Conservation (phyloP, 2,888 invertebrate species). For the Lepidocyrtoides sp. region DNA sequence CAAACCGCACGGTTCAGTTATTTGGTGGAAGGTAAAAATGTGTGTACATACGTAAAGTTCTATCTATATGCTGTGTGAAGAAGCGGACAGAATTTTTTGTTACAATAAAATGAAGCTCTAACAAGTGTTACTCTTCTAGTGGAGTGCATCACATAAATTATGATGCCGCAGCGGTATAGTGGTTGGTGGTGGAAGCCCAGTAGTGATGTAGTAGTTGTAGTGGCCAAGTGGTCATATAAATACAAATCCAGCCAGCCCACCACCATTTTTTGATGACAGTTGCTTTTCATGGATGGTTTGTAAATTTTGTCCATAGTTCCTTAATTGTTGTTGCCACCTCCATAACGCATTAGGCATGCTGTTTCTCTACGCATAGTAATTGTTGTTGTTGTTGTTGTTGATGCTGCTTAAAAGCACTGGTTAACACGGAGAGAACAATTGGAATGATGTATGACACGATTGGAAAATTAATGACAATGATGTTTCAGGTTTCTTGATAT, state of each 20-base stretch:
- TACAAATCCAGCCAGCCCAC: slow-evolving; percentile 40
- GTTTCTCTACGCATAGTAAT: no score
- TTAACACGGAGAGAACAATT: background rate
- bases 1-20: slow-evolving; percentile 67
- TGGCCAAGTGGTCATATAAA: slow-evolving; percentile 41
- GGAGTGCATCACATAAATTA: slow-evolving; percentile 59
- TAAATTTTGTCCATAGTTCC: slow-evolving; percentile 76
- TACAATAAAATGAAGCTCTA: slow-evolving; percentile 34
- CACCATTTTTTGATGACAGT: slow-evolving; percentile 74
- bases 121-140: slow-evolving; percentile 46
- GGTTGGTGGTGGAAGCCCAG: slow-evolving; percentile 25
- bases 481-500: no score
- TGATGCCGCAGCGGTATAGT: background rate
- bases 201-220: background rate
- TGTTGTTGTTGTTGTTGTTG: no score
- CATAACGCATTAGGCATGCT: slow-evolving; percentile 44
- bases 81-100: background rate
- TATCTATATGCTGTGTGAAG: background rate
- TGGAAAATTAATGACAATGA: no score
- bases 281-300: slow-evolving; percentile 71
- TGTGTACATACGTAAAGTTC: background rate
- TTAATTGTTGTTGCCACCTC: slow-evolving; percentile 61
- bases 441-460: no score
- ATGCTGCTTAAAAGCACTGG: background rate
- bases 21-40: slow-evolving; percentile 34